Percentiles rank a stretch among this genome's conserved stretches.
Conservation (phyloP, 2,888 invertebrate genomes). For the Strigamia transsilvanica region DNA sequence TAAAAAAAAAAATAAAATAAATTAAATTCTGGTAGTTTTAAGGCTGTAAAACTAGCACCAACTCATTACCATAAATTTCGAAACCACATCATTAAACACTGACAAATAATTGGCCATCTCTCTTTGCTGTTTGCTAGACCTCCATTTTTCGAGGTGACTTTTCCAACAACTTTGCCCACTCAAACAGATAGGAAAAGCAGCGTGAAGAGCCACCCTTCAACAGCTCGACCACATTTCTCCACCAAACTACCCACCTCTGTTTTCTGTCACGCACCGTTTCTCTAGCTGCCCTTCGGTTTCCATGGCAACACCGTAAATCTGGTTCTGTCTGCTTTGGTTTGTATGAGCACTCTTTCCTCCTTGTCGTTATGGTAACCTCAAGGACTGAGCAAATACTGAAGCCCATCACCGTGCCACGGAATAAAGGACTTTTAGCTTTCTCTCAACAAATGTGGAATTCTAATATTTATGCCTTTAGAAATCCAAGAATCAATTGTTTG, state of each 20-base stretch:
- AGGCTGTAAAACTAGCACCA: neutral
- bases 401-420: neutral
- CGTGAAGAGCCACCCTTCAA: constrained; percentile 21
- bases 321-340: constrained; percentile 21
- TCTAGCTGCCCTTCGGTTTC: neutral
- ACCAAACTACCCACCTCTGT: constrained; percentile 25
- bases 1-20: neutral
- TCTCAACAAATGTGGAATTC: neutral
- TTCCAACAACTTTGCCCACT: constrained; percentile 21
- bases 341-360: constrained; percentile 1
- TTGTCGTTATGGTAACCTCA: constrained; percentile 25
- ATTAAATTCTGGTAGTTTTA: constrained; percentile 14
- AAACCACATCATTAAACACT: constrained; percentile 30
- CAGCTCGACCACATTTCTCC: constrained; percentile 26
- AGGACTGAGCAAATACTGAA: constrained; percentile 13
- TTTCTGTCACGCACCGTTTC: constrained; percentile 30
- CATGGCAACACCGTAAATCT: constrained; percentile 11
- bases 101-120: constrained; percentile 26
- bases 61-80: constrained; percentile 1
- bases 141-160: constrained; percentile 19
- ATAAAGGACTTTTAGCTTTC: constrained; percentile 5
- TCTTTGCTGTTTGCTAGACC: neutral
- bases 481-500: neutral
- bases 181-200: constrained; percentile 18
- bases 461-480: neutral